Conservation (phyloP, 2,888 invertebrate species). For the Brachyptera risi region DNA sequence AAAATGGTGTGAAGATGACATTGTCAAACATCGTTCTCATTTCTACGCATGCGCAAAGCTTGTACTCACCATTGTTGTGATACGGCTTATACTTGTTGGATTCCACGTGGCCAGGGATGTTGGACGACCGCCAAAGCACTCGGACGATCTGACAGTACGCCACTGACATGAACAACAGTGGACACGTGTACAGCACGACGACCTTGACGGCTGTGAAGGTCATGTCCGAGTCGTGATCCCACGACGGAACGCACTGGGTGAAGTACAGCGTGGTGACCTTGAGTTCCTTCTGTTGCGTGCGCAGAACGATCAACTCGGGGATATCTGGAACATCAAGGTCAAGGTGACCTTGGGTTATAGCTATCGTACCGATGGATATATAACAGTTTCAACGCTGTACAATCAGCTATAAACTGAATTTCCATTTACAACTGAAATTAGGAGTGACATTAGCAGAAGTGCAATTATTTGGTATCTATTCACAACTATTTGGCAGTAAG, state of each 20-base stretch:
- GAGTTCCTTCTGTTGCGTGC: conserved; percentile 49
- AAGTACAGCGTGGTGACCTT: conserved; percentile 58
- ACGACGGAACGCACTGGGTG: conserved; percentile 67
- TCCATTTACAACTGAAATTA: too few species aligned
- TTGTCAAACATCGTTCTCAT: too few species aligned
- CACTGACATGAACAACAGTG: conserved; percentile 75
- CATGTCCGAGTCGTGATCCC: conserved; percentile 65
- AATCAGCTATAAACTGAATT: too few species aligned
- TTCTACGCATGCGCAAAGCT: too few species aligned
- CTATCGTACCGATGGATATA: too few species aligned
- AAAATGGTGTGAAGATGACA: too few species aligned
- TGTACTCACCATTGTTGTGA: conserved; percentile 18
- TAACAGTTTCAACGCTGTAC: too few species aligned
- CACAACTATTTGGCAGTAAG: too few species aligned
- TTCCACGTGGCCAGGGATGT: conserved; percentile 63
- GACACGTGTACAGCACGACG: conserved; percentile 72
- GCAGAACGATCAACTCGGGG: conserved; percentile 72
- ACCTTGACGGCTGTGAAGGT: conserved; percentile 66
- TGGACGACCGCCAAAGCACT: conserved; percentile 76
- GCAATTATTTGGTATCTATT: too few species aligned
- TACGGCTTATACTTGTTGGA: conserved; percentile 30
- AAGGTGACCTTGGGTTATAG: neutral
- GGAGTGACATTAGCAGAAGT: too few species aligned
- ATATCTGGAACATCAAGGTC: conserved; percentile 58
- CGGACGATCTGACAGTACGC: conserved; percentile 80